Conservation (phyloP, 2,888 invertebrate species). For the Patella ulyssiponensis region DNA sequence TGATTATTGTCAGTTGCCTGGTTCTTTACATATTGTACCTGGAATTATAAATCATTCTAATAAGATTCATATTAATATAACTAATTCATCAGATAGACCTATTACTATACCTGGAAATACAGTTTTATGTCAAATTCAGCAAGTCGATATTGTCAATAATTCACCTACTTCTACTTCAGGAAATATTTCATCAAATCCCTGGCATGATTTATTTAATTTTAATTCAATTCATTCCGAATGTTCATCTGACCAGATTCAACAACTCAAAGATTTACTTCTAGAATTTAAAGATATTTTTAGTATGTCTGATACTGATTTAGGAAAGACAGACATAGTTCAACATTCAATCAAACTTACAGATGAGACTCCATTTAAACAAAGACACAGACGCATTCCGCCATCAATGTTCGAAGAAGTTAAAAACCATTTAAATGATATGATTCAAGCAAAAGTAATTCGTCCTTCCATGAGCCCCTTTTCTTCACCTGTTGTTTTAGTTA, state of each 20-base stretch:
- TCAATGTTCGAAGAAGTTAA: slow-evolving; percentile 33
- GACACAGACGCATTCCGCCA: slow-evolving; percentile 36
- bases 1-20: too few species aligned
- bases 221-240: background rate
- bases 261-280: background rate
- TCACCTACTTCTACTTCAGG: too few species aligned
- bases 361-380: slow-evolving; percentile 32
- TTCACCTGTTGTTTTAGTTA: slow-evolving; percentile 35
- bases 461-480: slow-evolving; percentile 25
- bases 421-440: slow-evolving; percentile 31
- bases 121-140: too few species aligned
- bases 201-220: too few species aligned
- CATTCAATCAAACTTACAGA: slow-evolving; percentile 28
- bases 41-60: too few species aligned
- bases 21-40: too few species aligned
- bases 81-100: too few species aligned
- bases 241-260: background rate
- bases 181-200: too few species aligned
- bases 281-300: slow-evolving; percentile 20
- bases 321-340: slow-evolving; percentile 21
- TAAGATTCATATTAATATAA: too few species aligned
- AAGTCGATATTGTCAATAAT: too few species aligned
- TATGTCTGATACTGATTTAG: slow-evolving; percentile 27
- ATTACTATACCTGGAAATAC: too few species aligned
- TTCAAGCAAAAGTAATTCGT: slow-evolving; percentile 25